These are phyloP conservation scores for Theretra japonica DNA, from an alignment of 2,888 invertebrate species.

Conservation along the genomic window DNA sequence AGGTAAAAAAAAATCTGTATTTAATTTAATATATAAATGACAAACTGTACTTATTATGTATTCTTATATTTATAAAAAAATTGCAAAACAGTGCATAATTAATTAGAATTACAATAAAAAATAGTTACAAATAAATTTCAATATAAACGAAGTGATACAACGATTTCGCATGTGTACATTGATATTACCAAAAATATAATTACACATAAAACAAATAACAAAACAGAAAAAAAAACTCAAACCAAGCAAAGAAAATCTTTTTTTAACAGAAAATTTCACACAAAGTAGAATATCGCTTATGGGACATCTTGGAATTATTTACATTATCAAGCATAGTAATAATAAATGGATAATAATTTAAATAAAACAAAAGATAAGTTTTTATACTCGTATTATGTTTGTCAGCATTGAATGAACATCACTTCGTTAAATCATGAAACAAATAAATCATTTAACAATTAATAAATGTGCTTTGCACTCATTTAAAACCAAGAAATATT, in stretches of 20 bases:
- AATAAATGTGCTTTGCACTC: slow-evolving; percentile 3
- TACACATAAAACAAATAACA: too few relatives aligned
- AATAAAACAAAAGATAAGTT: too few relatives aligned
- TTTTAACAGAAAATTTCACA: too few relatives aligned
- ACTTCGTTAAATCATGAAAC: background rate
- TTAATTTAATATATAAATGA: background rate
- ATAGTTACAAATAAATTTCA: background rate
- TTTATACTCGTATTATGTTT: too few relatives aligned
- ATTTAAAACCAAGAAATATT: background rate
- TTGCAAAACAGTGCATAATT: background rate
- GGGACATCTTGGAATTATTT: too few relatives aligned
- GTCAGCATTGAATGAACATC: background rate
- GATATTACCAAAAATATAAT: background rate
- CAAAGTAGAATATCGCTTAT: too few relatives aligned
- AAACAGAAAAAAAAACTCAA: too few relatives aligned
- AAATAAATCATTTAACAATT: background rate
- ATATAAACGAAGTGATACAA: background rate
- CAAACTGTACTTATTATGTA: background rate
- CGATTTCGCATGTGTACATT: background rate
- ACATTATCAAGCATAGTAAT: too few relatives aligned
- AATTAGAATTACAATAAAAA: background rate
- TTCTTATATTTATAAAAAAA: background rate
- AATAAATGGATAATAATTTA: too few relatives aligned
- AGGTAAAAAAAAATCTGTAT: too few relatives aligned
- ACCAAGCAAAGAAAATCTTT: too few relatives aligned